These are phyloP conservation scores for Copidosoma floridanum DNA, from an alignment of 1,140 invertebrate species.

Conservation along the genomic window DNA sequence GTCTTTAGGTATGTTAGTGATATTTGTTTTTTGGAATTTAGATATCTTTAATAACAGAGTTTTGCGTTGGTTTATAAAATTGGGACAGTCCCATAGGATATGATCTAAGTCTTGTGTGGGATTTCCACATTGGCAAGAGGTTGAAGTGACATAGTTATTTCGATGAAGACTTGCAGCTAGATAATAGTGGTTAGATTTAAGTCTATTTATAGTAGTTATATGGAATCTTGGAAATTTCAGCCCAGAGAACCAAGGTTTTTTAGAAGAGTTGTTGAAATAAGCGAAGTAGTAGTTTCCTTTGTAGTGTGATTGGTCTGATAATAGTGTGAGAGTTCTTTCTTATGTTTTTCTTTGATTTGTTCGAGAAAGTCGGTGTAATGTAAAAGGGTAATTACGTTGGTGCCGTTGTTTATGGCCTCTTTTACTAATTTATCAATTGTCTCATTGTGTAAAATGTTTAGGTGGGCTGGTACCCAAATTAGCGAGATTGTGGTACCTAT, in stretches of 20 bases:
- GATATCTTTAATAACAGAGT: no score
- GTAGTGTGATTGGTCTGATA: no score
- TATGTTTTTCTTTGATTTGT: neutral
- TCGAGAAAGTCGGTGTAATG: neutral
- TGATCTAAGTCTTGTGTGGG: neutral
- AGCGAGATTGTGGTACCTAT: neutral
- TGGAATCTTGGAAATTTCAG: neutral
- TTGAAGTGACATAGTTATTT: neutral
- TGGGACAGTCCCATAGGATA: no score
- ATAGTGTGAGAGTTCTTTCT: neutral
- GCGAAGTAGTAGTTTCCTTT: no score
- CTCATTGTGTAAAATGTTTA: neutral
- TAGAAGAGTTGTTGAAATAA: neutral
- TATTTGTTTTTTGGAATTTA: no score
- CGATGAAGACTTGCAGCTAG: neutral
- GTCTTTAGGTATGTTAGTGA: no score
- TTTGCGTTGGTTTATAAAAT: no score
- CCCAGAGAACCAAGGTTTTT: neutral
- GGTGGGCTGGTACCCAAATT: neutral
- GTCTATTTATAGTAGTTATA: neutral
- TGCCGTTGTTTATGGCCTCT: neutral
- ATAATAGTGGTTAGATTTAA: constrained; percentile 5
- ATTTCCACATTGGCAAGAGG: neutral
- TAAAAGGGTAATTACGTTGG: neutral
- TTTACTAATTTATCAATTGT: neutral